Evolutionary conservation across 1,140 invertebrate species (phyloP), one percentile per base, ranked within the genome.

Genomic region (Drosophila oshimai): DNA sequence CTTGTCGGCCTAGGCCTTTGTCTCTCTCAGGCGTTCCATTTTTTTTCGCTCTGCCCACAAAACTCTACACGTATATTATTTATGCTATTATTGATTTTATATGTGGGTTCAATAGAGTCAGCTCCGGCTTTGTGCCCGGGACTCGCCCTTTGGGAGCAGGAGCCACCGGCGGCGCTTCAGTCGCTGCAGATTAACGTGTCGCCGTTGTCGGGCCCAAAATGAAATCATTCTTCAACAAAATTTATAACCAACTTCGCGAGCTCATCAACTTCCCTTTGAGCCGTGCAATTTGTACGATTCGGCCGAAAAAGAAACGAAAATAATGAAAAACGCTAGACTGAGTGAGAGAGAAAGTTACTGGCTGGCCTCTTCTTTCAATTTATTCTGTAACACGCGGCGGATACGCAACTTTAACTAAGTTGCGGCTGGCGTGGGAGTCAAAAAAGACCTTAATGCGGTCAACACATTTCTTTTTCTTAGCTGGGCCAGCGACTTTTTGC

Each of bases 21-120:
- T 80, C 72, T 80, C 72, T 80, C 51, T 44, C 42, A 47, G 45
- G 37, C 36, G 36, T 54, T 74, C 33, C 39, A 34, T 69, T 22
- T 53, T 57, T 53, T 65, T 55, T 45, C 24, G 13, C 41, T 36
- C 29, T 13, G 33, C 37, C 65, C 28, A 26, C 42, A 70, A 20
- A 62, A 62, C 57, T 53, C 41, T 45, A 68, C 55, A 75, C 58
- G 75, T 87, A 86, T 80, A 87, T 81, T 87, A 87, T 87, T 87
- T 81, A 87, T 87, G 81, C 73, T 77, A 87, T 81, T 87, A 87
- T 87, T 71, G 81, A 87, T 87, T 87, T 87, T 87, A 45, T 65
- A 39, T 81, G 75, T 57, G 68, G 47, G 57, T 83, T 72, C 55
- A 86, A 60, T 73, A 47, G 70, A 73, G 57, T 62, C 57, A 29